These are phyloP conservation scores for Tricholaema leucomelas DNA, from an alignment of 2,113 vertebrate genomes.

Conservation along the genomic window DNA sequence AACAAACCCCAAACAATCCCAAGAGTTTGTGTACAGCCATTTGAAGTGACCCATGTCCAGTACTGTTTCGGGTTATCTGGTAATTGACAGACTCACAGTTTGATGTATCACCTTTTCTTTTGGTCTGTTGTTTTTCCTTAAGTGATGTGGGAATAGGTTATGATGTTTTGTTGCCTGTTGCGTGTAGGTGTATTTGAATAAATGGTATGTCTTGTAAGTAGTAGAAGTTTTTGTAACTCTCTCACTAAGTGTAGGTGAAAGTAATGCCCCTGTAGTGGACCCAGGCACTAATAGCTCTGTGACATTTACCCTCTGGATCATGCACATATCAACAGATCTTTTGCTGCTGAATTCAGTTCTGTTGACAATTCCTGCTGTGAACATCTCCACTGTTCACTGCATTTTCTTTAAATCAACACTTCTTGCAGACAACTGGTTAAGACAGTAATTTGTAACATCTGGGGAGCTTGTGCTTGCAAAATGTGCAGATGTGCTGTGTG, in stretches of 20 bases:
- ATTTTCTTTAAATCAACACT: constrained; percentile 56
- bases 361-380: constrained; percentile 68
- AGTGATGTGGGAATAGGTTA: not conserved
- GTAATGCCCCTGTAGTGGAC: not conserved
- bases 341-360: constrained; percentile 24
- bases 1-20: no score
- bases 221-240: not conserved
- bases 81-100: not conserved
- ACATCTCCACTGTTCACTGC: constrained; percentile 52
- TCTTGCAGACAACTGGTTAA: constrained; percentile 50
- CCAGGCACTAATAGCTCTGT: not conserved
- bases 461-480: constrained; percentile 26
- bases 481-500: constrained; percentile 25
- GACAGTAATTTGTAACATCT: constrained; percentile 65
- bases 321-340: constrained; percentile 18
- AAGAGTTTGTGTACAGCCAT: not conserved
- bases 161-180: constrained; percentile 32
- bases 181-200: not conserved
- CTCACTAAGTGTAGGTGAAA: not conserved
- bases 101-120: not conserved
- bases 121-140: no score
- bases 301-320: constrained; percentile 15
- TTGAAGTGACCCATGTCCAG: not conserved
- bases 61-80: not conserved
- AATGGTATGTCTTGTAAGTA: not conserved